Base-by-base conservation (phyloP, 2,888 invertebrate species). In the Eupithecia abbreviata region DNA sequence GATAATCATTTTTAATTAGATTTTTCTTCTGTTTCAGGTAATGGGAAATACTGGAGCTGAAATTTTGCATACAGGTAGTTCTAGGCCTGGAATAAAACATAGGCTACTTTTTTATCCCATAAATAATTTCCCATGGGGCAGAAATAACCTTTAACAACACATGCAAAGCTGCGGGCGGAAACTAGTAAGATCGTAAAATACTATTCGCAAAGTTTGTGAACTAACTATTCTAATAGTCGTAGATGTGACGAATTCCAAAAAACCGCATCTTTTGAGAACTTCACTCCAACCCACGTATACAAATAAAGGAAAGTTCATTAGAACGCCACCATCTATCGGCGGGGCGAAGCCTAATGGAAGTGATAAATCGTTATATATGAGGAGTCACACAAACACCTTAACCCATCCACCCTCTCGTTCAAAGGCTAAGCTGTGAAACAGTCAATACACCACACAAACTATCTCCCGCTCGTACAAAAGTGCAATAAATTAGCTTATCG, bases 161-260 rank as follows among this genome's bases (percentile, higher is more conserved):
- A 30, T 30, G 30, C 30, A 30, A 30, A 30, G 30, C 30, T 30
- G 30, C 30, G 30, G 30, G 30, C 30, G 1, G 30, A 30, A 30
- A 30, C 30, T 30, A 30, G 30, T 30, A 30, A 30, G 30, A 30
- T 65, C 45, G 47, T 45, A 43, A 47, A 72, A 65, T 47, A 65
- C 30, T 47, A 65, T 72, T 30, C n/a, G 66, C 49, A 51, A 67
- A 30, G 67, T 68, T 73, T 51, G 12, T 10, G 7, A 73, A 73
- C 45, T 9, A 74, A 68, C 49, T 49, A 72, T 67, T 72, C 2
- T 73, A 68, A 42, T 15, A n/a, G n/a, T n/a, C n/a, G n/a, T n/a
- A 73, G 42, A 55, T 49, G 18, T 43, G 67, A 73, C 51, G 6
- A 42, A 55, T n/a, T 66, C 66, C 9, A 42, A 72, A 41, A 30